Percentiles rank a stretch among this genome's conserved stretches.
phyloP scores from a whole-genome alignment of 2,888 invertebrate genomes.

The Chloroclystis v-ata region DNA sequence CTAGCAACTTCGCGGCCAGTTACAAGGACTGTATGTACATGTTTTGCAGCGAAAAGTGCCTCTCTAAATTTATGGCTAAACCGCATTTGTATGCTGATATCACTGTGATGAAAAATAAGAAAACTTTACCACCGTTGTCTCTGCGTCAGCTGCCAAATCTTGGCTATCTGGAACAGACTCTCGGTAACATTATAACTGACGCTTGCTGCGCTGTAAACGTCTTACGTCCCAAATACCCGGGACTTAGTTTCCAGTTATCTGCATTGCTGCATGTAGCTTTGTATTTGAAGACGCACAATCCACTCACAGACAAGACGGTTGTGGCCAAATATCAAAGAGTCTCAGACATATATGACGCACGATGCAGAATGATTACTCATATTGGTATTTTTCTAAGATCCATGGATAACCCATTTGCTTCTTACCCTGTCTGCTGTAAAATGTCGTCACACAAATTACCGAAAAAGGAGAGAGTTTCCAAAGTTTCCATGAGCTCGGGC shows the following conservation, averaged over 20 bases:
- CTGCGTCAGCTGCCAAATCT: constrained; percentile 73
- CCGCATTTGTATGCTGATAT: constrained; percentile 71
- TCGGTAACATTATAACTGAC: constrained; percentile 71
- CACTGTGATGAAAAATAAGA: constrained; percentile 56
- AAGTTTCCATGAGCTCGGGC: constrained; percentile 19
- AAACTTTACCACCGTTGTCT: constrained; percentile 56
- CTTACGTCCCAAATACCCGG: constrained; percentile 79
- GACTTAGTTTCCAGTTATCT: constrained; percentile 67
- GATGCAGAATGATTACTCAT: constrained; percentile 56
- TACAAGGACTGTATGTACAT: constrained; percentile 75
- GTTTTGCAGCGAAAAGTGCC: constrained; percentile 74
- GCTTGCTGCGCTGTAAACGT: constrained; percentile 74
- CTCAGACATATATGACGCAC: constrained; percentile 48
- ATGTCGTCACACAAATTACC: neutral
- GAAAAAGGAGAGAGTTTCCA: neutral
- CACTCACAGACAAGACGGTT: constrained; percentile 40
- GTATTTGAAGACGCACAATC: constrained; percentile 76
- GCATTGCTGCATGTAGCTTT: constrained; percentile 77
- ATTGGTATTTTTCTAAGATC: constrained; percentile 68
- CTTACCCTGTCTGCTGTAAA: constrained; percentile 57
- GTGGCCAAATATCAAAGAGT: constrained; percentile 55
- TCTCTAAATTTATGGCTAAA: constrained; percentile 69
- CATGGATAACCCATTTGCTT: constrained; percentile 76
- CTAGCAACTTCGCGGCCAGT: constrained; percentile 58
- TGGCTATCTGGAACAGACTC: constrained; percentile 80